phyloP scores from a whole-genome alignment of 2,888 invertebrate species.

The Aelia acuminata region DNA sequence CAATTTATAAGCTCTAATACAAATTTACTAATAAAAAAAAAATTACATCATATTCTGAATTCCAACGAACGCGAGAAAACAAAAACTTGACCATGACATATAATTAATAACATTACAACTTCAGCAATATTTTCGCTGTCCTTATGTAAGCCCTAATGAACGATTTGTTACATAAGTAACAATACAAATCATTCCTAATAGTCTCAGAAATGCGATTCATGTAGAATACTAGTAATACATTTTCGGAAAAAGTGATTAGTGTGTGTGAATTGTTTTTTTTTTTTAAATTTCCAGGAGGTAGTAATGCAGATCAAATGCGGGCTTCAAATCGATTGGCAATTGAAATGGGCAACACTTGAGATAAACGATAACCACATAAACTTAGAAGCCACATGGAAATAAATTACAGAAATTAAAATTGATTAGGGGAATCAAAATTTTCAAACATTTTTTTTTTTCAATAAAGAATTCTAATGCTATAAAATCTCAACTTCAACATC shows the following conservation, averaged over 20 bases:
- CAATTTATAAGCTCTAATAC: too few species aligned
- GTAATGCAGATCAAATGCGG: slow-evolving; percentile 22
- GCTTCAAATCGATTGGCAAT: slow-evolving; percentile 16
- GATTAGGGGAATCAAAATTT: neutral
- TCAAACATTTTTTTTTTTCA: neutral
- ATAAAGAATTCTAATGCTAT: too few species aligned
- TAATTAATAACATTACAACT: neutral
- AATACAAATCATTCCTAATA: neutral
- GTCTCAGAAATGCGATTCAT: neutral
- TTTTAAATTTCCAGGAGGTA: neutral
- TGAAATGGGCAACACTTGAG: neutral
- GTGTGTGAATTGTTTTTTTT: neutral
- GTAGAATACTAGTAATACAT: neutral
- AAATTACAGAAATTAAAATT: neutral
- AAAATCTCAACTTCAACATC: too few species aligned
- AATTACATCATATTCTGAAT: too few species aligned
- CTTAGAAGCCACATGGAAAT: neutral
- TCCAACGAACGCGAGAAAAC: too few species aligned
- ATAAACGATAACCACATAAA: neutral
- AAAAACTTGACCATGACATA: too few species aligned
- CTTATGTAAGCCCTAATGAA: neutral
- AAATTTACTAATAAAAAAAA: too few species aligned
- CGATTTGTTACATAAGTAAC: neutral
- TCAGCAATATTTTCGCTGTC: neutral
- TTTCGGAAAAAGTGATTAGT: neutral